A percentile compares a stretch with the other conserved stretches of the same genome.
phyloP scores from a whole-genome alignment of 2,888 invertebrate genomes.

The Leucophenga maculata region DNA sequence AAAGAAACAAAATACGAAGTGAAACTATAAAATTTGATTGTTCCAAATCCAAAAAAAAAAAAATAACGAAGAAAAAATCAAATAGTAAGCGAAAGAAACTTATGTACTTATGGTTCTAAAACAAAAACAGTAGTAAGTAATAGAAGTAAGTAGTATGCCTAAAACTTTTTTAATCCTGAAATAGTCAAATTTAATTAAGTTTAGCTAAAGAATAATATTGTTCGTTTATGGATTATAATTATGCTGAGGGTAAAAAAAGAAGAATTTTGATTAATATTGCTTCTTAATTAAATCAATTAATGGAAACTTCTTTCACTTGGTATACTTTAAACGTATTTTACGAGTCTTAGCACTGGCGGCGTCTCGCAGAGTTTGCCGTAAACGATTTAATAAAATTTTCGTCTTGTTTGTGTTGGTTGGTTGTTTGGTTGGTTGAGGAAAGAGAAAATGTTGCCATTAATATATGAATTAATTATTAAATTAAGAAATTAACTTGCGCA shows the following conservation, averaged over 20 bases:
- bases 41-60: no score
- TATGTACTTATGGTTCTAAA: slow-evolving; percentile 1
- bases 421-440: slow-evolving; percentile 42
- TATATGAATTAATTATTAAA: slow-evolving; percentile 27
- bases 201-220: slow-evolving; percentile 35
- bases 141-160: background rate
- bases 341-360: slow-evolving; percentile 10
- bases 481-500: background rate
- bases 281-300: slow-evolving; percentile 23
- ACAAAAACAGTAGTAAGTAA: background rate
- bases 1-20: slow-evolving; percentile 50
- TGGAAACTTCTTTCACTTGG: background rate
- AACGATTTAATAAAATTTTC: background rate
- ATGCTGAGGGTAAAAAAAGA: slow-evolving; percentile 58
- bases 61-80: no score
- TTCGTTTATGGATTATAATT: slow-evolving; percentile 27
- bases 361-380: slow-evolving; percentile 7
- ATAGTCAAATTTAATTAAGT: slow-evolving; percentile 39
- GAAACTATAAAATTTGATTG: background rate
- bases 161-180: slow-evolving; percentile 33
- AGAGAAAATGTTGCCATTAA: slow-evolving; percentile 59
- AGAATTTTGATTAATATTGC: slow-evolving; percentile 69
- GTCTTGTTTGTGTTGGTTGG: background rate
- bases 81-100: background rate
- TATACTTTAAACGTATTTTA: background rate